A percentile compares a stretch with the other conserved stretches of the same genome.
Evolutionary conservation across 1,140 invertebrate species (phyloP).

Genomic region (Tetragonula clypearis): DNA sequence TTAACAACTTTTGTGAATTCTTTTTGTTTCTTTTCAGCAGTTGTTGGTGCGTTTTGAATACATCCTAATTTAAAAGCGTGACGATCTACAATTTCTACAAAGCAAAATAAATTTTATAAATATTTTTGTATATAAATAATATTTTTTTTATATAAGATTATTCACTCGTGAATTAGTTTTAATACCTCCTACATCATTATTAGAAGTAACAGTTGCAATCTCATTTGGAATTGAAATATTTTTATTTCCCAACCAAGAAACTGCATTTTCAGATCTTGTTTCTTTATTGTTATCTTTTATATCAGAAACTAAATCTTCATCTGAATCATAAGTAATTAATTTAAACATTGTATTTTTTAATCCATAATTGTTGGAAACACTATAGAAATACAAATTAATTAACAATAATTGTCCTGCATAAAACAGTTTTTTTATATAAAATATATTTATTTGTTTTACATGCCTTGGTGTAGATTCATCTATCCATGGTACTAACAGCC

Average conservation of each 20-base stretch:
- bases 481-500: conserved; percentile 81
- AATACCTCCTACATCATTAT: conserved; percentile 41
- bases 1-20: background rate
- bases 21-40: background rate
- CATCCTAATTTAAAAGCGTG: conserved; percentile 6
- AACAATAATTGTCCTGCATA: background rate
- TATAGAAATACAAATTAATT: background rate
- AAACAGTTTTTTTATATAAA: no score
- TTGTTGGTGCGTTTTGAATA: background rate
- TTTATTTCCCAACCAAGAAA: background rate
- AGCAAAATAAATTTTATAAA: background rate
- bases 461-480: conserved; percentile 72
- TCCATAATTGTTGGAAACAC: conserved; percentile 4
- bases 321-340: conserved; percentile 20
- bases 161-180: background rate
- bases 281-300: background rate
- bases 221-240: background rate
- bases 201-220: background rate
- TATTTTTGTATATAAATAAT: background rate
- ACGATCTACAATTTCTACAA: conserved; percentile 51
- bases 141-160: background rate
- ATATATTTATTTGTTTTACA: background rate
- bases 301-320: background rate
- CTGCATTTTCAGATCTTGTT: background rate
- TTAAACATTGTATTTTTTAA: conserved; percentile 37